Evolutionary conservation across 2,888 invertebrate genomes (phyloP), one percentile per base, ranked within the genome.

Genomic region (Ectemnius lituratus): DNA sequence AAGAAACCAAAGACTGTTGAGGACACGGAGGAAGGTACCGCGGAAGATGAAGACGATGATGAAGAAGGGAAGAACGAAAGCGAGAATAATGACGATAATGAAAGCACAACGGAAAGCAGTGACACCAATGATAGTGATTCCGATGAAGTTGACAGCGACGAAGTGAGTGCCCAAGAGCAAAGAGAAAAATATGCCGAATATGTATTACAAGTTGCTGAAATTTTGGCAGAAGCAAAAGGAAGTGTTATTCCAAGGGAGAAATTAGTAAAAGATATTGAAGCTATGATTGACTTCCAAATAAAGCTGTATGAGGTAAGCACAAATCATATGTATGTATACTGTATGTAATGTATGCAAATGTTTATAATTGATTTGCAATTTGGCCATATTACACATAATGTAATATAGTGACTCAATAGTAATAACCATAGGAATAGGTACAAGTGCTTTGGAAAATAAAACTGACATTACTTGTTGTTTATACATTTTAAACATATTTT

Each of bases 201-300:
- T 0, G 71, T 87, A 8, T 18, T 67, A 0, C 66, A 67, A 37
- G 73, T 82, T 27, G 82, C 73, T 1, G 4, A 45, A 2, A 70
- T 64, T 11, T 75, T 87, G 37, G 73, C 78, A 2, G 61, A 83
- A 16, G 72, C 69, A 27, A 80, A 76, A 70, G 76, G 69, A 11
- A 75, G 78, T 3, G 27, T 65, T 14, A 63, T 87, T 11, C n/a
- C 80, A 0, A n/a, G 72, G 11, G 68, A 82, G 16, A 75, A 62
- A 2, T 28, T 86, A 0, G 6, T 16, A 1, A 63, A 80, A 46
- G 84, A 87, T 27, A 67, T 85, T 6, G 45, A 74, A 6, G 79
- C 85, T 18, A 57, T 87, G 49, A 47, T 85, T 4, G 23, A 80
- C 4, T 87, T 87, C 46, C 81, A 86, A 20, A 61, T 64, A 6